Base-by-base conservation (phyloP, 2,888 invertebrate species). In the Hypomecis punctinalis region DNA sequence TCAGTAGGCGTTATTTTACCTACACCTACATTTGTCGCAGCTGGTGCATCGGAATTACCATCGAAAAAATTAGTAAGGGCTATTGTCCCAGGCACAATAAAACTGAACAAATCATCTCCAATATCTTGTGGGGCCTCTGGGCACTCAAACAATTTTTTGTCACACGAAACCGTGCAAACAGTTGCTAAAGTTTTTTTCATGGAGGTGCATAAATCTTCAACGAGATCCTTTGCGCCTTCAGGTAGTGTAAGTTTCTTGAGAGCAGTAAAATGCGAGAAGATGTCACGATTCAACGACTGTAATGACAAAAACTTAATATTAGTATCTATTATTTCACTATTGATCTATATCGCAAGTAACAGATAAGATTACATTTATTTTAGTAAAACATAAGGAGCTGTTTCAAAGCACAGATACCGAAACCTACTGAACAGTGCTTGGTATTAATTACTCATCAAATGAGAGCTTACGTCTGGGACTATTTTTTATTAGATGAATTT, bases 101-200 rank as follows among this genome's bases (percentile, higher is more conserved):
- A 74, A 59, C 88, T 80, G 76, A 88, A 63, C 61, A 85, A 69
- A 9, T 81, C 83, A 4, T 85, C 84, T 13, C 82, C 86, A 4
- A 75, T 71, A 10, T 68, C 69, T 68, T 74, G 73, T 4, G 80
- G 78, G 23, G 82, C 78, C 63, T 89, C 82, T 39, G 82, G 81
- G 66, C 92, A 92, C 2, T 88, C 86, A 63, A 77, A 80, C 37
- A 73, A 47, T 58, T 85, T 72, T 7, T 63, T 63, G 33, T 69
- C 72, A 68, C 91, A 92, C 10, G 87, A 76, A 65, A 75, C 86
- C 23, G 83, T 83, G 65, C 92, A 93, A 42, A 92, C 84, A 10
- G 75, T 77, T 69, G 82, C 80, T 68, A 92, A 81, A 53, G 79
- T 81, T 35, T 74, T 75, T 68, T 84, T 85, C 46, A 89, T 74